Evolutionary conservation across 2,113 vertebrate species (phyloP).

Genomic region (Pao palembangensis): DNA sequence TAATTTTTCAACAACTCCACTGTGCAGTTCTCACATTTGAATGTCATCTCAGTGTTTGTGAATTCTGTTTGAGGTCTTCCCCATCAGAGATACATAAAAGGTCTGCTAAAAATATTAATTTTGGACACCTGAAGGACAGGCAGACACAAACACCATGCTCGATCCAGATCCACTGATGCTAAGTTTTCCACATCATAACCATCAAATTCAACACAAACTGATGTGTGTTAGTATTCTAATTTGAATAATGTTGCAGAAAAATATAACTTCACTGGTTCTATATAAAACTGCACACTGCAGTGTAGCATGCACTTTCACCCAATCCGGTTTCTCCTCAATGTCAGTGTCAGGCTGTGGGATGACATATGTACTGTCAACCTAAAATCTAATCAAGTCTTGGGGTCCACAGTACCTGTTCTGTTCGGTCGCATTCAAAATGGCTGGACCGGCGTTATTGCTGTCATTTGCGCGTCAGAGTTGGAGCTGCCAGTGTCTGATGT

Average conservation of each 20-base stretch:
- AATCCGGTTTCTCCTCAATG: slow-evolving; percentile 58
- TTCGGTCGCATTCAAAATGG: slow-evolving; percentile 50
- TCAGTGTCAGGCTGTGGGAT: slow-evolving; percentile 42
- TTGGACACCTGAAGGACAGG: no score
- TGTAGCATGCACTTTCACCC: slow-evolving; percentile 36
- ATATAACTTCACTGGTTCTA: not conserved
- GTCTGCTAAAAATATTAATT: no score
- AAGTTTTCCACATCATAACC: no score
- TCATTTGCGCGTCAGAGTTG: slow-evolving; percentile 41
- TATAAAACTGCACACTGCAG: slow-evolving; percentile 53
- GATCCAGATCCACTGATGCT: no score
- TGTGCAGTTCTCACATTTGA: no score
- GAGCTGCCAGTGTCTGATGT: slow-evolving; percentile 36
- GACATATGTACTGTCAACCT: slow-evolving; percentile 68
- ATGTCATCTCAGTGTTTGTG: no score
- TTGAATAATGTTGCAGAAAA: not conserved
- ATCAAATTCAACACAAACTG: no score
- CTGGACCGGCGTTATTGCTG: slow-evolving; percentile 37
- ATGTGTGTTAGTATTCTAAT: not conserved
- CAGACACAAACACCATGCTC: no score
- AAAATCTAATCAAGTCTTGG: slow-evolving; percentile 67
- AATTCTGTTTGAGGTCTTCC: no score
- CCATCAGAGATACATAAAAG: no score
- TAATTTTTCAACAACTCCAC: no score
- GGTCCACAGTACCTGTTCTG: slow-evolving; percentile 38